Evolutionary conservation across 1,140 invertebrate species (phyloP).

Genomic region (Epicauta chinensis): DNA sequence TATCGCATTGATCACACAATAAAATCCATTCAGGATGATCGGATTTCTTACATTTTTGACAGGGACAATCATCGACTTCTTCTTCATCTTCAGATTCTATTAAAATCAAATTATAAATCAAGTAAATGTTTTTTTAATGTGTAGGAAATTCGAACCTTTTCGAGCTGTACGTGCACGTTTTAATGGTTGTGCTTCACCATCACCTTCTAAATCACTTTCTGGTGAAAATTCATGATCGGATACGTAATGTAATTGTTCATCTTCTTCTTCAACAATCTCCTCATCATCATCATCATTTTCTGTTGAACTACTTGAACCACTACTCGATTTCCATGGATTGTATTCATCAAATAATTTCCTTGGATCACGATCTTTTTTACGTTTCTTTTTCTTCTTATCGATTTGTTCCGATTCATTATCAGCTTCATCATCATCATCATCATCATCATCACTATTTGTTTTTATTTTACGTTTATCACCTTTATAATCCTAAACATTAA

Average conservation of each 20-base stretch:
- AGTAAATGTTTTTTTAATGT: constrained; percentile 1
- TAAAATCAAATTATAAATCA: constrained; percentile 11
- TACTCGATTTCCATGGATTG: constrained; percentile 62
- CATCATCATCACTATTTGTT: background rate
- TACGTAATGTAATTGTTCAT: constrained; percentile 60
- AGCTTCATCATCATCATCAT: background rate
- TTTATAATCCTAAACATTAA: background rate
- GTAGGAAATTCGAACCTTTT: constrained; percentile 28
- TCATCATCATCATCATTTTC: constrained; percentile 57
- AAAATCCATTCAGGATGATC: constrained; percentile 96
- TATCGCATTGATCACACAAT: constrained; percentile 90
- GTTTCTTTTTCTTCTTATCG: constrained; percentile 29
- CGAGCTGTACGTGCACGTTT: constrained; percentile 61
- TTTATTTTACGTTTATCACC: background rate
- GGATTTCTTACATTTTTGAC: constrained; percentile 78
- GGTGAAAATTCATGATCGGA: constrained; percentile 91
- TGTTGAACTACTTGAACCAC: constrained; percentile 40
- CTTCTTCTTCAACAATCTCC: constrained; percentile 50
- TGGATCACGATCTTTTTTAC: constrained; percentile 53
- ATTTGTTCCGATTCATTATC: constrained; percentile 7
- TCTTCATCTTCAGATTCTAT: constrained; percentile 48
- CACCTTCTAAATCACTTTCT: constrained; percentile 60
- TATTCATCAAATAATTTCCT: constrained; percentile 52
- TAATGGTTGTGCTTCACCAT: constrained; percentile 50
- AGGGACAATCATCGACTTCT: constrained; percentile 66